Base-by-base conservation (phyloP, 2,888 invertebrate genomes). In the Argyra leucocephala region DNA sequence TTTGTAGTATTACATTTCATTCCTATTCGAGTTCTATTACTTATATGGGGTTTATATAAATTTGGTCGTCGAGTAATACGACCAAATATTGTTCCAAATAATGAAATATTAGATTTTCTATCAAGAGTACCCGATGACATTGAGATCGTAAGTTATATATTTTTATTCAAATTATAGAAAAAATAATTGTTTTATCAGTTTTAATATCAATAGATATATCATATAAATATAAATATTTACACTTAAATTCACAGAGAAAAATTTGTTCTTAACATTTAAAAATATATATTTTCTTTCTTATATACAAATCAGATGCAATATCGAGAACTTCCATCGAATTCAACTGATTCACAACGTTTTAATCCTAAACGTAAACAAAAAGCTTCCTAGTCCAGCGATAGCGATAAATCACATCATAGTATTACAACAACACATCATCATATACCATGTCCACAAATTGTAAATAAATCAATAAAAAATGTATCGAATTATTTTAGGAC, bases 21-120 rank as follows among this genome's bases (percentile, higher is more conserved):
- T 74, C 96, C 97, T 57, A 80, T 96, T 64, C 85, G 96, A 74
- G 92, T 90, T 78, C 83, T 98, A 62, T 84, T 98, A 64, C 87
- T 98, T 84, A 84, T 88, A 22, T 97, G 96, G 96, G 98, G 97
- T 72, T 75, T 94, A 66, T 95, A 96, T 81, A 99, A 98, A 81
- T 99, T 98, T 80, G 89, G 94, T 26, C 88, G 96, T 73, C 91
- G 96, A 80, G 86, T 98, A 67, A 81, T 97, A 65, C 84, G 94
- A 70, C 97, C 98, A 7, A 91, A 97, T 78, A 89, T 93, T 57
- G 91, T 98, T 80, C 93, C 95, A 12, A 99, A 98, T 81, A 99
- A 98, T 81, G 98, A 98, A 83, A 82, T 98, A 10, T 80, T 98
- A 69, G 98, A 99, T 82, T 88, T 96, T 74, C 81, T 98, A 68